Evolutionary conservation across 2,797 vertebrate genomes (phyloP).

Genomic region (Sitta carolinensis): DNA sequence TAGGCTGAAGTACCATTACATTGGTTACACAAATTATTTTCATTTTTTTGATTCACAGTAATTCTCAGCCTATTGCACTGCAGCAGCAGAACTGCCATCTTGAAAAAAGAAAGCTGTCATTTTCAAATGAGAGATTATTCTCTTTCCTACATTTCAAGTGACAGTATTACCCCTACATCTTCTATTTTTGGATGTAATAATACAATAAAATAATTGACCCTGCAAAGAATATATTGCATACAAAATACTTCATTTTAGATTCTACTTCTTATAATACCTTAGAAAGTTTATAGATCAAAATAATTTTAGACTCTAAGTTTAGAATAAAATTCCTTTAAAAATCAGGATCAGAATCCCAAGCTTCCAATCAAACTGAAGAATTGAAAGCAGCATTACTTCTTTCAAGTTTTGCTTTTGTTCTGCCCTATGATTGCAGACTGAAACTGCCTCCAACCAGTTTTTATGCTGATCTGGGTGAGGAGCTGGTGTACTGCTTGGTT

Average conservation of each 20-base stretch:
- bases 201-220: neutral
- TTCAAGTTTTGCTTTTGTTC: neutral
- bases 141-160: neutral
- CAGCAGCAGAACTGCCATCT: neutral
- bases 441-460: neutral
- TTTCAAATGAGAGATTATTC: neutral
- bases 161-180: neutral
- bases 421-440: neutral
- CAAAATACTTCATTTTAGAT: neutral
- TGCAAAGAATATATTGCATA: neutral
- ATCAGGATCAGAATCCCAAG: neutral
- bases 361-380: neutral
- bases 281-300: neutral
- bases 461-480: neutral
- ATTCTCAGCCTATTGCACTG: neutral
- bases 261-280: neutral
- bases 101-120: neutral
- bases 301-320: neutral
- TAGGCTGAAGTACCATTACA: constrained; percentile 4
- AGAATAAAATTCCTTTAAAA: neutral
- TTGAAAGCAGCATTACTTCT: neutral
- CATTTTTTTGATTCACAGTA: neutral
- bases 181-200: neutral
- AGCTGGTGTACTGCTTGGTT: neutral
- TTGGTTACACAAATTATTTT: neutral